Percentiles rank a stretch among this genome's conserved stretches.
phyloP scores from a whole-genome alignment of 2,797 vertebrate genomes.

The Furcifer pardalis region DNA sequence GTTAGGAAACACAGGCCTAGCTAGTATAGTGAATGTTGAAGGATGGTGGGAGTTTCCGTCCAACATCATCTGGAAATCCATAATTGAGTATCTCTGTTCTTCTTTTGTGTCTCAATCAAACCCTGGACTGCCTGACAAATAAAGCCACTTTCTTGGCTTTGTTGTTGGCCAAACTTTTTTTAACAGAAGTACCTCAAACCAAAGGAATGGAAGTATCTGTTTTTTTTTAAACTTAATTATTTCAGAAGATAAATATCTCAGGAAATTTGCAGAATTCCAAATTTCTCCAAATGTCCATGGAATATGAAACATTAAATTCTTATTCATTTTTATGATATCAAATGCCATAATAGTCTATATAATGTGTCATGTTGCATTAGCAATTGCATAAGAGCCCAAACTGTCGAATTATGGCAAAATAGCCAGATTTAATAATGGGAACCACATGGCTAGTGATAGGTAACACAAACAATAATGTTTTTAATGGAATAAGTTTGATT shows the following conservation, averaged over 20 bases:
- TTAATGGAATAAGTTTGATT: neutral
- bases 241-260: neutral
- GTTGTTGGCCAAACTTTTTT: no score
- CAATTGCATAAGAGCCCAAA: fast-evolving
- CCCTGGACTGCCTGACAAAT: no score
- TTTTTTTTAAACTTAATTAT: no score
- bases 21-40: neutral
- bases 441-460: neutral
- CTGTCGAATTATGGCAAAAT: neutral
- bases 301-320: neutral
- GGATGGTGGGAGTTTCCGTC: neutral
- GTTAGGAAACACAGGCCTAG: no score
- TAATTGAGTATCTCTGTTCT: neutral
- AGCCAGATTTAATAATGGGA: neutral
- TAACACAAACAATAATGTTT: neutral
- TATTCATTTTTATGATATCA: fast-evolving
- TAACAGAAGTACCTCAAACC: no score
- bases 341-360: neutral
- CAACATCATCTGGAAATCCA: neutral
- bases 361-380: neutral
- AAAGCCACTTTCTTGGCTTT: no score
- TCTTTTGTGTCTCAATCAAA: no score
- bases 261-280: neutral
- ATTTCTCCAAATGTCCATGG: neutral
- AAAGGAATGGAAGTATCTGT: no score